Evolutionary conservation across 2,888 invertebrate species (phyloP), one percentile per base, ranked within the genome.

Genomic region (Leucophenga maculata): DNA sequence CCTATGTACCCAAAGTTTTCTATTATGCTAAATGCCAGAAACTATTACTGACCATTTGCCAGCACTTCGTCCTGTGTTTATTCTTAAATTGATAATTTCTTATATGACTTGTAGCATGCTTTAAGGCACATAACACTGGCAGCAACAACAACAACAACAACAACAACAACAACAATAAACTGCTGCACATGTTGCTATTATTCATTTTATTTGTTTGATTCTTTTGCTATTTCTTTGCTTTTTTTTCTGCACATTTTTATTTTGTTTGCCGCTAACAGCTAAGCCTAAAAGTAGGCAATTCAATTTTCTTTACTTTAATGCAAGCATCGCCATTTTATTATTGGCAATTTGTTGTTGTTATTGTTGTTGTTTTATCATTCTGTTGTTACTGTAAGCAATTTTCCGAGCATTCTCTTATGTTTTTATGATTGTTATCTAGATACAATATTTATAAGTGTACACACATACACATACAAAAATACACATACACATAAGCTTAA

Each of bases 41-140:
- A n/a, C n/a, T n/a, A n/a, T n/a, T n/a, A n/a, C n/a, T n/a, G n/a
- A n/a, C n/a, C n/a, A n/a, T n/a, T n/a, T n/a, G n/a, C 26, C 26
- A 26, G 3, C 26, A 26, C 26, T 26, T 2, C 26, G 26, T 26
- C 26, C 26, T 26, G 4, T 26, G 4, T 26, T 4, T 26, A 26
- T 77, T 75, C 81, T 80, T 79, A 78, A 78, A 79, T 76, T 75
- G 77, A 82, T 79, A 83, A 81, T 81, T 82, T 82, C 77, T 80
- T 72, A 82, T 82, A 82, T 82, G 82, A 79, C 75, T 83, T 82
- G 4, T 26, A 26, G 26, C 4, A 26, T 26, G 26, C 26, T 26
- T 26, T 26, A 26, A 26, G 26, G 26, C 4, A 26, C 4, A 26
- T 26, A 26, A 26, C 26, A 26, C 3, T 4, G 4, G 26, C 26